These are phyloP conservation scores for Anoplius nigerrimus DNA, from an alignment of 2,888 invertebrate genomes.

Conservation along the genomic window DNA sequence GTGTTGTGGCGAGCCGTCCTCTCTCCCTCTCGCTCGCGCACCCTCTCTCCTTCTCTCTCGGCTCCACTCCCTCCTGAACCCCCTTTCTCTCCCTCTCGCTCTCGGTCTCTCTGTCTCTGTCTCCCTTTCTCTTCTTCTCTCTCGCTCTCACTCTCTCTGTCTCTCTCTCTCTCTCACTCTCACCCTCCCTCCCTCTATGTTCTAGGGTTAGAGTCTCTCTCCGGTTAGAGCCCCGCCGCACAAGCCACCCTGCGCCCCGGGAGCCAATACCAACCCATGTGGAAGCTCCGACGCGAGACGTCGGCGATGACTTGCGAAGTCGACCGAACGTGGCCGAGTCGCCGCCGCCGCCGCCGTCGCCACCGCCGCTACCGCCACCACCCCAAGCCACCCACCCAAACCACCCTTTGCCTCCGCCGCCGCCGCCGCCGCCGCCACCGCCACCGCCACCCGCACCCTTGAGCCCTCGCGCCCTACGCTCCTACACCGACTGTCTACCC, in stretches of 20 bases:
- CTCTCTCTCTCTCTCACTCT: constrained; percentile 33
- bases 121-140: constrained; percentile 70
- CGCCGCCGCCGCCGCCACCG: constrained; percentile 17
- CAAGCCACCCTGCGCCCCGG: constrained; percentile 72
- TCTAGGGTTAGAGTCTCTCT: constrained; percentile 55
- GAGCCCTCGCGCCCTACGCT: constrained; percentile 15
- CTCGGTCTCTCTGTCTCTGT: constrained; percentile 23
- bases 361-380: constrained; percentile 36
- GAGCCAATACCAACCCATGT: constrained; percentile 75
- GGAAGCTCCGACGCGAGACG: constrained; percentile 70
- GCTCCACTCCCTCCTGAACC: constrained; percentile 19
- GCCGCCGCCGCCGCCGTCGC: constrained; percentile 42
- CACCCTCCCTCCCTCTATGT: constrained; percentile 37
- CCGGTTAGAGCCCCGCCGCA: constrained; percentile 67
- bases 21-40: constrained; percentile 40
- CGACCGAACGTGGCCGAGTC: constrained; percentile 64
- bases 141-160: constrained; percentile 37
- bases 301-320: constrained; percentile 68
- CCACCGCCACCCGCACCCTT: constrained; percentile 18
- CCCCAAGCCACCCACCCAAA: constrained; percentile 39
- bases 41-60: constrained; percentile 36
- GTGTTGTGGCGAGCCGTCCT: constrained; percentile 69
- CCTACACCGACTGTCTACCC: constrained; percentile 15
- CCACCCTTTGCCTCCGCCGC: constrained; percentile 12
- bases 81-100: constrained; percentile 16